A percentile compares a stretch with the other conserved stretches of the same genome.
Evolutionary conservation across 53 echinoderm and acorn worm genomes (phyloP).

Genomic region (Arbacia lixula): DNA sequence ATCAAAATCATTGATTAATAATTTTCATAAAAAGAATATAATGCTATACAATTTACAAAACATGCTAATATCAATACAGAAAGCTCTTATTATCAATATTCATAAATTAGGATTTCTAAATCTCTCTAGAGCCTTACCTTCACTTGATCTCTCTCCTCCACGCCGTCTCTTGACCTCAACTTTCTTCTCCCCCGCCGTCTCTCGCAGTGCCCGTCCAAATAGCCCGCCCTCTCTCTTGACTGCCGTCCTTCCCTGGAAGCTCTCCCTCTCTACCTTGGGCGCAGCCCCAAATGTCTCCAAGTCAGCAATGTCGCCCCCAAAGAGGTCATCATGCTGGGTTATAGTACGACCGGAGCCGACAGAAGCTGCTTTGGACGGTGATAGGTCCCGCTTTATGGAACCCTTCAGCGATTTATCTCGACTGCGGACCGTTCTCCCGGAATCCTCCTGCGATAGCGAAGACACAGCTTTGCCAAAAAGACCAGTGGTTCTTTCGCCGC

Average conservation of each 20-base stretch:
- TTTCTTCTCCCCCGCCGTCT: conserved; percentile 31
- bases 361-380: conserved; percentile 44
- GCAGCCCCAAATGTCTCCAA: conserved; percentile 88
- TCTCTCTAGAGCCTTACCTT: no score
- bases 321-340: conserved; percentile 55
- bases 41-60: no score
- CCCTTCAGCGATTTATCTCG: neutral
- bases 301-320: conserved; percentile 75
- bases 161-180: conserved; percentile 40
- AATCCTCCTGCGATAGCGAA: neutral
- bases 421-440: neutral
- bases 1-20: no score
- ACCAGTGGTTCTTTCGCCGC: neutral
- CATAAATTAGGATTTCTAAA: no score
- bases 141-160: neutral
- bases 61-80: no score
- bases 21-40: no score
- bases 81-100: no score
- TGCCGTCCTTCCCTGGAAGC: conserved; percentile 50
- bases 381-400: conserved; percentile 59
- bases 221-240: conserved; percentile 66
- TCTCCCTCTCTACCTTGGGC: conserved; percentile 23
- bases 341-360: conserved; percentile 55
- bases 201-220: conserved; percentile 79
- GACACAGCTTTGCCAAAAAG: neutral